These are phyloP conservation scores for Coturnix japonica DNA, from an alignment of 2,113 vertebrate genomes.

Conservation along the genomic window DNA sequence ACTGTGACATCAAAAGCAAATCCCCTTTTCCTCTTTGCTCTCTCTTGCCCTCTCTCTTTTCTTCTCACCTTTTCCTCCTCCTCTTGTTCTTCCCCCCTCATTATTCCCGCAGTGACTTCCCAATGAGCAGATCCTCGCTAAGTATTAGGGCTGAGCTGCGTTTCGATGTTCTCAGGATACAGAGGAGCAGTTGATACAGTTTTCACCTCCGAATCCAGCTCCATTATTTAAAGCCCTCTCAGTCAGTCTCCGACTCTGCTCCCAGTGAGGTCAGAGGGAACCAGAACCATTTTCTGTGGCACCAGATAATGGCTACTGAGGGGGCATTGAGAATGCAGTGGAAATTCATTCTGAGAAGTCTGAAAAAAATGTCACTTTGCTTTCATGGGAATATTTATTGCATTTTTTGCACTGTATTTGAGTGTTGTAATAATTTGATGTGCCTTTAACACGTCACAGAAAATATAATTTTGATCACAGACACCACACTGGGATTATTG, in stretches of 20 bases:
- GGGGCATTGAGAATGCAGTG: neutral
- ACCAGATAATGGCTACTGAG: neutral
- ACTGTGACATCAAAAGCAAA: conserved; percentile 69
- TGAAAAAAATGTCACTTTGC: neutral
- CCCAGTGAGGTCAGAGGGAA: neutral
- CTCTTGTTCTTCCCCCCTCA: conserved; percentile 57
- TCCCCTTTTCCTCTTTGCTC: conserved; percentile 49
- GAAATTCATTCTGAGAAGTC: conserved; percentile 12
- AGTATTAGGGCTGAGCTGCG: neutral
- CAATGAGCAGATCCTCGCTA: conserved; percentile 35
- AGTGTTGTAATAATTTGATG: neutral
- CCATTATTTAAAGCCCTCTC: neutral
- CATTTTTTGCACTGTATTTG: neutral
- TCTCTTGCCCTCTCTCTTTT: conserved; percentile 56
- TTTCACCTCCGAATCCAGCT: conserved; percentile 9
- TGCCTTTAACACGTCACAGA: neutral
- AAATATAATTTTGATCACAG: neutral
- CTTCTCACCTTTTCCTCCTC: conserved; percentile 63
- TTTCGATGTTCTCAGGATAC: conserved; percentile 19
- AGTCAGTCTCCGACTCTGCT: neutral
- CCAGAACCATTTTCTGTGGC: neutral
- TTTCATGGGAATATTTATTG: neutral
- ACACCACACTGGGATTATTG: neutral
- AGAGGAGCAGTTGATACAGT: neutral
- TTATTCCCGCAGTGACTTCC: conserved; percentile 55